phyloP scores from a whole-genome alignment of 2,797 vertebrate genomes.

The Lepus oiostolus region DNA sequence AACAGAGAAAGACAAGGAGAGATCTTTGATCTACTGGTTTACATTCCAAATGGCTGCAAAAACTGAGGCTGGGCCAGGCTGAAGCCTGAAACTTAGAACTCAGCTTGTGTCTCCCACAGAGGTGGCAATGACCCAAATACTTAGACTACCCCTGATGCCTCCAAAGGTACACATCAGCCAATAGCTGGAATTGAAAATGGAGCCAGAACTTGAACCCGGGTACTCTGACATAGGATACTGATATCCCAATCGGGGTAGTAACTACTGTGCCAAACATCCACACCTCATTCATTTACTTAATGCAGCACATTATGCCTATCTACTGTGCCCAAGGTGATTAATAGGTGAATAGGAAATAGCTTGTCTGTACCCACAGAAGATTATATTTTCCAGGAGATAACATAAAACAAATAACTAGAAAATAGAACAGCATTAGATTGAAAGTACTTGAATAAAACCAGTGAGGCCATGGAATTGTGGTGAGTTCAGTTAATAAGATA shows the following conservation, averaged over 20 bases:
- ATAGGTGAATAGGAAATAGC: not conserved
- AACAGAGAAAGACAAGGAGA: too few species aligned
- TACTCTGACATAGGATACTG: too few species aligned
- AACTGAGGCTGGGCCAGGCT: too few species aligned
- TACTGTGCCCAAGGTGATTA: not conserved
- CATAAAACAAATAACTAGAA: not conserved
- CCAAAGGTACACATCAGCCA: too few species aligned
- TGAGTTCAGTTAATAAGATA: not conserved
- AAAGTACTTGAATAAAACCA: not conserved
- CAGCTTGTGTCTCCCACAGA: not conserved
- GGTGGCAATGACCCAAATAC: too few species aligned
- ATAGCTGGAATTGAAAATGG: too few species aligned
- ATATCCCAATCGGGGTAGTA: too few species aligned
- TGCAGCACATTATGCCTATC: not conserved
- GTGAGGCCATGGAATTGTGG: fast-evolving
- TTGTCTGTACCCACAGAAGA: not conserved
- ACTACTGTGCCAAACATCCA: not conserved
- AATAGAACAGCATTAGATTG: not conserved
- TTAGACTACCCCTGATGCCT: too few species aligned
- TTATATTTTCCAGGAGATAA: not conserved
- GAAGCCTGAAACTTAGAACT: too few species aligned
- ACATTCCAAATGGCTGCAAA: too few species aligned
- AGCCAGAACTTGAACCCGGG: too few species aligned
- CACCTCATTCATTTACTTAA: not conserved
- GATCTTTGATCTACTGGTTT: too few species aligned